Evolutionary conservation across 2,888 invertebrate species (phyloP).

Genomic region (Belgica antarctica): DNA sequence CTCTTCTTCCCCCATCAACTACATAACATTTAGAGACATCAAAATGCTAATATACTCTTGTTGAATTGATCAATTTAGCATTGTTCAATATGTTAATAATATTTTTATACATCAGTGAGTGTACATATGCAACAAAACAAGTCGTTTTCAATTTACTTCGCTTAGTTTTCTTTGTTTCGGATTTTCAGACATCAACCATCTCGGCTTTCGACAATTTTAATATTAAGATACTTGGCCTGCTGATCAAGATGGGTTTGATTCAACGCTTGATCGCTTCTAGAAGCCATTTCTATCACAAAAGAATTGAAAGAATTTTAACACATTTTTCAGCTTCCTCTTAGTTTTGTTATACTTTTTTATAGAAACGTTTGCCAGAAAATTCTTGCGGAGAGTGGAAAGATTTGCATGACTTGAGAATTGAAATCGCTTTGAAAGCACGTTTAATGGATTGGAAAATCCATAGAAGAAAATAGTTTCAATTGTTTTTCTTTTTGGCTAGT

Average conservation of each 20-base stretch:
- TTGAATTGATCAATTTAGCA: slow-evolving; percentile 2
- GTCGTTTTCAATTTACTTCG: too few relatives aligned
- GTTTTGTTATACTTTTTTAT: background rate
- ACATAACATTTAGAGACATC: too few relatives aligned
- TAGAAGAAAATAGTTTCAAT: slow-evolving; percentile 41
- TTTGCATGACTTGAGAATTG: slow-evolving; percentile 36
- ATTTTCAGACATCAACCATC: too few relatives aligned
- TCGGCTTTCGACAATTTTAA: too few relatives aligned
- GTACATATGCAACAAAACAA: too few relatives aligned
- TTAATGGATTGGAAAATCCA: slow-evolving; percentile 43
- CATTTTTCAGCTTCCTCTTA: too few relatives aligned
- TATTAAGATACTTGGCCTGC: too few relatives aligned
- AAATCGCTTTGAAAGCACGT: slow-evolving; percentile 41
- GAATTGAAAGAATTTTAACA: background rate
- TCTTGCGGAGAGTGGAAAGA: slow-evolving; percentile 15
- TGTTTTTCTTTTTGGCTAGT: slow-evolving; percentile 31
- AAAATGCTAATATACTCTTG: slow-evolving; percentile 41
- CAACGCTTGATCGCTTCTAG: too few relatives aligned
- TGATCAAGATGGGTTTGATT: too few relatives aligned
- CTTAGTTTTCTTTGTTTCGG: too few relatives aligned
- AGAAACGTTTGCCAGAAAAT: slow-evolving; percentile 38
- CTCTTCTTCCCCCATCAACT: background rate
- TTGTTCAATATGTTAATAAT: slow-evolving; percentile 44
- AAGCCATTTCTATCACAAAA: too few relatives aligned
- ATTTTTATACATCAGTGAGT: too few relatives aligned